Evolutionary conservation across 2,888 invertebrate genomes (phyloP).

Genomic region (Drosophila algonquin): DNA sequence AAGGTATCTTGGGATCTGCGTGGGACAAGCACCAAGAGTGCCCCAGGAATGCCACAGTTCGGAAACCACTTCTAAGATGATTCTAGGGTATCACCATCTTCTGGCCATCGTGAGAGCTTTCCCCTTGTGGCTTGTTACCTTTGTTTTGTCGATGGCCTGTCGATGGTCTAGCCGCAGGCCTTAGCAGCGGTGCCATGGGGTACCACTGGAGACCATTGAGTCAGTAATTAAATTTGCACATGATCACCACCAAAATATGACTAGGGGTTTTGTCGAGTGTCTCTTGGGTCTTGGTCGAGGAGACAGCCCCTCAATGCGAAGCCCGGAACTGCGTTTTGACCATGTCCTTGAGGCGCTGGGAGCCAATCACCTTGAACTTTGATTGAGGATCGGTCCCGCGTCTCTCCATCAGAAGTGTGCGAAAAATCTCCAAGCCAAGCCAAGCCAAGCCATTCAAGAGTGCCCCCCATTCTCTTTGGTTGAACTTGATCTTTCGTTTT

Average conservation of each 20-base stretch:
- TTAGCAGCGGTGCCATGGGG: constrained; percentile 22
- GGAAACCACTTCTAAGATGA: neutral
- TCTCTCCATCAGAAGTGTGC: constrained; percentile 18
- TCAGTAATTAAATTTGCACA: constrained; percentile 70
- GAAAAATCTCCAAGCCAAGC: constrained; percentile 10
- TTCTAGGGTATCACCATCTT: constrained; percentile 23
- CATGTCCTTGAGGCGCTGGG: constrained; percentile 57
- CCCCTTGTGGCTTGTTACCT: constrained; percentile 19
- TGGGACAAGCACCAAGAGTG: too few relatives aligned
- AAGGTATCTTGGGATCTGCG: neutral
- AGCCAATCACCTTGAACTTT: constrained; percentile 22
- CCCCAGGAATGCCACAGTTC: neutral
- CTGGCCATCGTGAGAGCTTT: constrained; percentile 11
- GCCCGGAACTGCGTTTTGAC: constrained; percentile 47
- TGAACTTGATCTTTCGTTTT: constrained; percentile 30
- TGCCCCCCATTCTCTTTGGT: constrained; percentile 11
- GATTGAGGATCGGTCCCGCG: constrained; percentile 14
- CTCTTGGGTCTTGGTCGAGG: too few relatives aligned
- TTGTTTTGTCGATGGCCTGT: constrained; percentile 9
- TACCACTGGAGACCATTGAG: constrained; percentile 40
- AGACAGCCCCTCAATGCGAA: constrained; percentile 36
- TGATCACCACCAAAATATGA: constrained; percentile 9
- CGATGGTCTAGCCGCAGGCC: constrained; percentile 34
- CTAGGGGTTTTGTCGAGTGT: constrained; percentile 32
- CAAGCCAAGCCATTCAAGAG: neutral